A percentile compares a stretch with the other conserved stretches of the same genome.
Evolutionary conservation across 2,888 invertebrate species (phyloP).

Genomic region (Cactoblastis cactorum): DNA sequence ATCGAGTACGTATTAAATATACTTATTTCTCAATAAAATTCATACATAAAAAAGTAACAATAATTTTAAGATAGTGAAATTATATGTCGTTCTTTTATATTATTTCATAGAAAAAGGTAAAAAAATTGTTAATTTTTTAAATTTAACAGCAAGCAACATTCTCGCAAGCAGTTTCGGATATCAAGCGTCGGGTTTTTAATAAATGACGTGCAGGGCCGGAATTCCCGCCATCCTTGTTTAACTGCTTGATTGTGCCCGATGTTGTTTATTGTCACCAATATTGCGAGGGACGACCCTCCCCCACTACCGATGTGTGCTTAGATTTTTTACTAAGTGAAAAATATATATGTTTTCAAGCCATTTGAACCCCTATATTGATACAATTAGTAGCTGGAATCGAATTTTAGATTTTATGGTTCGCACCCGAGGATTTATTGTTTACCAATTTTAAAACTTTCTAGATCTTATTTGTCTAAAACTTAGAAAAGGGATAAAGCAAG

Average conservation of each 20-base stretch:
- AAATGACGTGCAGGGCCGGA: constrained; percentile 51
- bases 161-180: not conserved
- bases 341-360: constrained; percentile 8
- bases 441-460: not conserved
- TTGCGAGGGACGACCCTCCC: constrained; percentile 37
- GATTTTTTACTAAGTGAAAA: constrained; percentile 13
- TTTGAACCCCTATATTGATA: constrained; percentile 8
- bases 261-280: constrained; percentile 73
- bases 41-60: too few species aligned
- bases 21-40: too few species aligned
- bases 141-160: not conserved
- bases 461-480: not conserved
- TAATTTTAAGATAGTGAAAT: too few species aligned
- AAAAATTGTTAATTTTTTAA: too few species aligned
- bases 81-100: too few species aligned
- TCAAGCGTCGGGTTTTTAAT: constrained; percentile 47
- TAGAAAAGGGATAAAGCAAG: too few species aligned
- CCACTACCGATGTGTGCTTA: constrained; percentile 14
- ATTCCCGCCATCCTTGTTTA: constrained; percentile 69
- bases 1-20: too few species aligned
- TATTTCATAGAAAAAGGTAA: too few species aligned
- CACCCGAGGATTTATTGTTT: not conserved
- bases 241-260: constrained; percentile 65
- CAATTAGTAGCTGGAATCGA: not conserved
- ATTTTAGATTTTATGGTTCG: not conserved